Evolutionary conservation across 2,888 invertebrate genomes (phyloP), one percentile per base, ranked within the genome.

Genomic region (Zygaena filipendulae): DNA sequence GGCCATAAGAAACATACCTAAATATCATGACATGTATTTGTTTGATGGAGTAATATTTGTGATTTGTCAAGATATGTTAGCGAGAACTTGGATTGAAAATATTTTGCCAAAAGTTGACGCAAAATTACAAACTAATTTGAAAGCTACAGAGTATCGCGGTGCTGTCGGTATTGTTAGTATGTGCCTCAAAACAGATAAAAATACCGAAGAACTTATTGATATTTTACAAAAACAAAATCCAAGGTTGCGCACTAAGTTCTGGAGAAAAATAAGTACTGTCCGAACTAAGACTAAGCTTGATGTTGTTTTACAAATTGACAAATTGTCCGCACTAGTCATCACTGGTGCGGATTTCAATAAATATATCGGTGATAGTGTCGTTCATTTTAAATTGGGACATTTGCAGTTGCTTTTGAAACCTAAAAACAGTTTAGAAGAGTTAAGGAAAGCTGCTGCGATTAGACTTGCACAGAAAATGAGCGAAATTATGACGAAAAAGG

Each of bases 11-110:
- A 39, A 37, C 0, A 44, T 62, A 23, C 75, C 74, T 0, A 67
- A 56, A 37, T 60, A 69, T 19, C 68, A 74, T 27, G 75, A 77
- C 19, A 59, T 75, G 35, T 75, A 77, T 29, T 35, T 75, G 11
- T 74, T 74, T 27, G 77, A 77, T 26, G 77, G 77, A 2, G 74
- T 74, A 0, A 72, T 75, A 6, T 77, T 77, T 30, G 54, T 74
- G 2, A 75, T 77, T 6, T 72, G 74, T 20, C 55, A 59, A 4
- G 52, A 63, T 28, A 54, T 59, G 40, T 11, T 31, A 1, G 57
- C 75, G 0, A 55, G 62, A 10, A 20, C 39, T 2, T 74, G 72
- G 67, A 56, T 74, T 2, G 68, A 70, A 30, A 33, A 50, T 1
- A 42, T 46, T 2, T 39, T 75, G 3, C 14, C 34, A 2, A 21